phyloP scores from a whole-genome alignment of 2,797 vertebrate genomes.

The Phoxinus dragarum region DNA sequence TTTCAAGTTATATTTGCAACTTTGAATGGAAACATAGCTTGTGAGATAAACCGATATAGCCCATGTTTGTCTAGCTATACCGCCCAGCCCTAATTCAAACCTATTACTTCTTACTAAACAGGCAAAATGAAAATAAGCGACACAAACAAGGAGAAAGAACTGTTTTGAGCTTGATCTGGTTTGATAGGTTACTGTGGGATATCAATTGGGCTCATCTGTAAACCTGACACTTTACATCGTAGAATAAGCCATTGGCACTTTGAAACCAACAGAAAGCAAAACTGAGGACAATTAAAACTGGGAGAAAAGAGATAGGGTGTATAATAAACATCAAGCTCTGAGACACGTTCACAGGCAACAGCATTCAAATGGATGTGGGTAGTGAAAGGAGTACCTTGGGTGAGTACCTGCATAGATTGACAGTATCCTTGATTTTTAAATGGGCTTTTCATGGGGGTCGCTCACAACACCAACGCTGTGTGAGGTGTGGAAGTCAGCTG shows the following conservation, averaged over 20 bases:
- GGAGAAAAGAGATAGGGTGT: constrained; percentile 62
- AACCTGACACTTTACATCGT: constrained; percentile 47
- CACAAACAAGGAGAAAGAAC: constrained; percentile 79
- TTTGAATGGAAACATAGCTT: background rate
- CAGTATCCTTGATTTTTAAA: constrained; percentile 99
- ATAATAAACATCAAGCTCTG: constrained; percentile 88
- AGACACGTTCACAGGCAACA: constrained; percentile 93
- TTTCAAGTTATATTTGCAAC: background rate
- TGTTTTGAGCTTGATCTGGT: constrained; percentile 52
- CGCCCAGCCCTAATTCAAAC: constrained; percentile 25
- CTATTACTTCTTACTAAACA: background rate
- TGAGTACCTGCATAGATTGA: constrained; percentile 99
- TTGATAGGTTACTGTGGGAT: constrained; percentile 62
- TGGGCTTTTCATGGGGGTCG: constrained; percentile 98
- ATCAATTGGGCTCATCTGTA: constrained; percentile 65
- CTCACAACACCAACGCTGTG: constrained; percentile 99
- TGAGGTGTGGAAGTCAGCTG: constrained; percentile 99
- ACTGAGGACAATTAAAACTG: constrained; percentile 53
- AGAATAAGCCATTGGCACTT: constrained; percentile 50
- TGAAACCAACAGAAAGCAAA: constrained; percentile 59
- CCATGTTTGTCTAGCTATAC: background rate
- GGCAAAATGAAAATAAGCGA: constrained; percentile 19
- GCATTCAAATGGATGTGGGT: constrained; percentile 99
- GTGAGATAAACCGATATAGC: background rate
- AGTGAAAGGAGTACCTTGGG: constrained; percentile 99